Percentiles rank a stretch among this genome's conserved stretches.
Conservation (phyloP, 2,888 invertebrate genomes). For the Neelides folsomi region DNA sequence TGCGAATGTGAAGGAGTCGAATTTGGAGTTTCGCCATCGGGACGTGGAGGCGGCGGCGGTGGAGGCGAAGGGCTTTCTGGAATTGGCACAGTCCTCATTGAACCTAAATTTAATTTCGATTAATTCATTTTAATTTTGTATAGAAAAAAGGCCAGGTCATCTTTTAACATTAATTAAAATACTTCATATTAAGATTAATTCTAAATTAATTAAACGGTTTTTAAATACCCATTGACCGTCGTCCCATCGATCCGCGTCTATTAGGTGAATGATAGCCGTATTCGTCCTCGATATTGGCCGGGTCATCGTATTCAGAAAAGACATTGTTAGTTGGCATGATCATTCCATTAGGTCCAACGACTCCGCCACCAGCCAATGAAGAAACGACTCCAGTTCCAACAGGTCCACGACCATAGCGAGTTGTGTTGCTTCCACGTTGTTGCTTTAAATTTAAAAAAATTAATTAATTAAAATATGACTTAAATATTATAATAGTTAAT, state of each 20-base stretch:
- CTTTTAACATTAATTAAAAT: no score
- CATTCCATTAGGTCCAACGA: conserved; percentile 31
- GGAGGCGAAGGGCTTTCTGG: conserved; percentile 43
- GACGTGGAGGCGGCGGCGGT: conserved; percentile 58
- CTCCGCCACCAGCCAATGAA: conserved; percentile 30
- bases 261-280: conserved; percentile 71
- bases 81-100: conserved; percentile 32
- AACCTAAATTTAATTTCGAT: conserved; percentile 12
- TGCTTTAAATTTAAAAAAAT: neutral
- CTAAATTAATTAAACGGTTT: neutral
- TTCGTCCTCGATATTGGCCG: conserved; percentile 81
- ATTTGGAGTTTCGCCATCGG: conserved; percentile 46
- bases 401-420: conserved; percentile 59
- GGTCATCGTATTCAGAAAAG: conserved; percentile 72
- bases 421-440: conserved; percentile 34
- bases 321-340: conserved; percentile 38
- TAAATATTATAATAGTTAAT: no score
- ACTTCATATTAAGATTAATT: neutral
- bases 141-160: no score
- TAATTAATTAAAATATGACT: no score
- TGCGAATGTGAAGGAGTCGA: conserved; percentile 48
- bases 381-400: conserved; percentile 42
- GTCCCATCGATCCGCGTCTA: conserved; percentile 57
- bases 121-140: no score
- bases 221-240: conserved; percentile 34